Evolutionary conservation across 2,888 invertebrate species (phyloP), one percentile per base, ranked within the genome.

Genomic region (Chloroclysta siterata): DNA sequence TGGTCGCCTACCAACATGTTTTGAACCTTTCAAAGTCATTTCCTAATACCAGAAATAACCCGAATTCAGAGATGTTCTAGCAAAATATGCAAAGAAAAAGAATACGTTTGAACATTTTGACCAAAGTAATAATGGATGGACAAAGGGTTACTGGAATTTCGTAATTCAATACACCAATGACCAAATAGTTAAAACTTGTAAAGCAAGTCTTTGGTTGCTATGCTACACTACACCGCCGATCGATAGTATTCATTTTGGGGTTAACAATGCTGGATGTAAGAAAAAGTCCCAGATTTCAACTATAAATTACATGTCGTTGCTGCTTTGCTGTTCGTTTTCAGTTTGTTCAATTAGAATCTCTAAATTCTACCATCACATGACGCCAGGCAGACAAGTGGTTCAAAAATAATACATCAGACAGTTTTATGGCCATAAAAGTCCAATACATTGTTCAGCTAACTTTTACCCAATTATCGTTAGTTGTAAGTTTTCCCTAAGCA

Each of bases 21-120:
- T 42, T 55, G 54, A 61, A 61, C 61, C 54, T 58, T 48, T 52
- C 63, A 64, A 67, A 63, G 67, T 59, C 63, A 64, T 67, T 67
- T 64, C 67, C 61, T 67, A 64, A 67, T 58, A 50, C 29, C 46
- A 33, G 29, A 33, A 61, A 61, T 59, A 22, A 15, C 8, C 48
- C 3, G n/a, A 36, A 62, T 46, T 28, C 42, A 22, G 8, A 33
- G 13, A 33, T 41, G 8, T 47, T 29, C 44, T 22, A 51, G 39
- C 28, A 36, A 60, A 28, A 41, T 41, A 14, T 29, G 42, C 14
- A 5, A 14, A 42, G 53, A n/a, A 42, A 28, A 53, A n/a, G 7
- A 22, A 22, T 22, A 1, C 7, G n/a, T 11, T 11, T 39, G 36
- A 42, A 14, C 7, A 41, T 22, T 39, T 53, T 42, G 2, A 0